Percentiles rank a stretch among this genome's conserved stretches.
Evolutionary conservation across 2,888 invertebrate species (phyloP).

Genomic region (Andrena marginata): DNA sequence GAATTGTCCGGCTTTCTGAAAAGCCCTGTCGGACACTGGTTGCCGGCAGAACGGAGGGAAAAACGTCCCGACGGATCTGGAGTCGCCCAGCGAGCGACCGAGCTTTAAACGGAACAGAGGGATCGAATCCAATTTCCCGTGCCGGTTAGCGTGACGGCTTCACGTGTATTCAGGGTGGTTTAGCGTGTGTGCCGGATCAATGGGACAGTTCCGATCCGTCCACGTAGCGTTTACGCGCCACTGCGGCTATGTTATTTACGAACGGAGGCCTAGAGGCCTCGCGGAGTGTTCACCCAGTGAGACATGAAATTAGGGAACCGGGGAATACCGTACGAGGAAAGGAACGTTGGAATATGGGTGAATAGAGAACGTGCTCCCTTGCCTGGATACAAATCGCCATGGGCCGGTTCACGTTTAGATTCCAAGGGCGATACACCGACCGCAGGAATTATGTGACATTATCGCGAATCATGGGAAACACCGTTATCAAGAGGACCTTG

Average conservation of each 20-base stretch:
- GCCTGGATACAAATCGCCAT: too few species aligned
- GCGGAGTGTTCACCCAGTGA: too few species aligned
- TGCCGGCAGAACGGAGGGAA: background rate
- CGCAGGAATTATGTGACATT: conserved; percentile 28
- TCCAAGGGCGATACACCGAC: conserved; percentile 14
- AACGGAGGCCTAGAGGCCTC: background rate
- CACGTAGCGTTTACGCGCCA: conserved; percentile 48
- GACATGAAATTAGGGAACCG: background rate
- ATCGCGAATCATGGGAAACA: conserved; percentile 1
- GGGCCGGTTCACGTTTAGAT: conserved; percentile 8
- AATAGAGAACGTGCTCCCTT: background rate
- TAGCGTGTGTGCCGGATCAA: conserved; percentile 46
- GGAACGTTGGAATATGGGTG: too few species aligned
- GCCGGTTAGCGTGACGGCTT: conserved; percentile 54
- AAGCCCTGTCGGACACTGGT: conserved; percentile 7
- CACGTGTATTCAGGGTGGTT: conserved; percentile 43
- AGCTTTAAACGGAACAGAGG: conserved; percentile 54
- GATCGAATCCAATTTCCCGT: conserved; percentile 72
- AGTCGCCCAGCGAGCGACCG: background rate
- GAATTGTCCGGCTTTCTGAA: conserved; percentile 3
- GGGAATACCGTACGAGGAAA: background rate
- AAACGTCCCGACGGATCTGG: conserved; percentile 12
- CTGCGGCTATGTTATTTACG: conserved; percentile 5
- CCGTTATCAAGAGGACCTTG: background rate
- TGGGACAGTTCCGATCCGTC: conserved; percentile 53